Percentiles rank a stretch among this genome's conserved stretches.
phyloP scores from a whole-genome alignment of 2,888 invertebrate species.

The Conops quadrifasciatus region DNA sequence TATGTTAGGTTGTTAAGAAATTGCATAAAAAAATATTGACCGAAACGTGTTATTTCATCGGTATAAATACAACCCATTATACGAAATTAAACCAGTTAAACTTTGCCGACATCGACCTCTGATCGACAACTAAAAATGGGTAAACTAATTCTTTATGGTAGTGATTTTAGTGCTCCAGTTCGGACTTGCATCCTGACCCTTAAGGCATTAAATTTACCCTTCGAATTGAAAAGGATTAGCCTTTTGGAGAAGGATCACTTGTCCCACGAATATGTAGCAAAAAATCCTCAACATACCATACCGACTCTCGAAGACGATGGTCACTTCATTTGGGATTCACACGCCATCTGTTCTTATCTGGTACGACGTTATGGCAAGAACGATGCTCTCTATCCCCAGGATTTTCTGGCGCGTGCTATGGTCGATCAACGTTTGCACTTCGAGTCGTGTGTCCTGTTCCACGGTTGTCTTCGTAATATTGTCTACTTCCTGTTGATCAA shows the following conservation, averaged over 20 bases:
- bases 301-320: conserved; percentile 58
- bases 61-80: too few species aligned
- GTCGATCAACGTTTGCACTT: conserved; percentile 63
- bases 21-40: too few species aligned
- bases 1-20: too few species aligned
- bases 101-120: too few species aligned
- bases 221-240: conserved; percentile 54
- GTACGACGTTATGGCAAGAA: conserved; percentile 57
- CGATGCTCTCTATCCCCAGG: conserved; percentile 58
- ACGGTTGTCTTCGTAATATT: conserved; percentile 52
- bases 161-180: conserved; percentile 57
- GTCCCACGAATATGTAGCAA: conserved; percentile 49
- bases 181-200: conserved; percentile 55
- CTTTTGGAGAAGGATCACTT: conserved; percentile 52
- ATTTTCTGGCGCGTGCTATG: conserved; percentile 55
- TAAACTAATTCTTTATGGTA: conserved; percentile 56
- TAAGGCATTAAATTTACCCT: conserved; percentile 52
- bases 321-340: conserved; percentile 58
- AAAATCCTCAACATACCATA: conserved; percentile 61
- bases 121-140: conserved; percentile 51
- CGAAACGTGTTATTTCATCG: too few species aligned
- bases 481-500: conserved; percentile 50
- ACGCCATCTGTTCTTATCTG: conserved; percentile 60
- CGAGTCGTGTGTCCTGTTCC: conserved; percentile 59
- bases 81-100: too few species aligned